Evolutionary conservation across 2,797 vertebrate species (phyloP), one percentile per base, ranked within the genome.

Genomic region (Myiothlypis chrysogaster): DNA sequence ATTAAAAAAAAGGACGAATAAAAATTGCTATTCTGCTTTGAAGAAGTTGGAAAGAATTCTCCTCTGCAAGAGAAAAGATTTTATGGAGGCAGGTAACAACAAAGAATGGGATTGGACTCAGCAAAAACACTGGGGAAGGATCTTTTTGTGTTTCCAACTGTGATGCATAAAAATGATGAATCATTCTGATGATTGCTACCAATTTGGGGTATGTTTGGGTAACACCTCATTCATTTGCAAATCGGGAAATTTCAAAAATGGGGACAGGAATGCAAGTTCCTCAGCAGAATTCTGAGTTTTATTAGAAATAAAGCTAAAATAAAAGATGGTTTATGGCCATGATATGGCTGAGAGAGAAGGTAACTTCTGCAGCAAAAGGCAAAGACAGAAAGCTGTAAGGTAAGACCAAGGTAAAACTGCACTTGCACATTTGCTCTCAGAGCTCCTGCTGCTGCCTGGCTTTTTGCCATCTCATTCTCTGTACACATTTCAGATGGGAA

Each of bases 401-500:
- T 23, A 76, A 76, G 50, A n/a, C 52, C 60, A 21, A 82, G 80
- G 88, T 87, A 83, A 87, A 89, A 78, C 28, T n/a, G 8, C 24
- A 39, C 35, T 78, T 87, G 81, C 49, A 83, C 44, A 75, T 43
- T 90, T 73, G 64, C 75, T 71, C 49, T 79, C 61, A 71, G 81
- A 68, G 60, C 65, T 91, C 81, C 92, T 87, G 6, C 22, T 71
- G 73, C 50, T 90, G 90, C 35, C 81, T 94, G 83, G 86, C 83
- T 73, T 63, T 53, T 68, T 60, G 50, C 83, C 75, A 86, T 70
- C 86, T 84, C 72, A 89, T 79, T 89, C 87, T 90, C 83, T 84
- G 76, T 17, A 28, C 83, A 41, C 57, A 95, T 83, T 94, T 93
- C 43, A 93, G 86, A 56, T 92, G 82, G 79, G 56, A 96, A 97